These are phyloP conservation scores for Paraescarpia echinospica DNA, from an alignment of 1,140 invertebrate species.

Conservation along the genomic window DNA sequence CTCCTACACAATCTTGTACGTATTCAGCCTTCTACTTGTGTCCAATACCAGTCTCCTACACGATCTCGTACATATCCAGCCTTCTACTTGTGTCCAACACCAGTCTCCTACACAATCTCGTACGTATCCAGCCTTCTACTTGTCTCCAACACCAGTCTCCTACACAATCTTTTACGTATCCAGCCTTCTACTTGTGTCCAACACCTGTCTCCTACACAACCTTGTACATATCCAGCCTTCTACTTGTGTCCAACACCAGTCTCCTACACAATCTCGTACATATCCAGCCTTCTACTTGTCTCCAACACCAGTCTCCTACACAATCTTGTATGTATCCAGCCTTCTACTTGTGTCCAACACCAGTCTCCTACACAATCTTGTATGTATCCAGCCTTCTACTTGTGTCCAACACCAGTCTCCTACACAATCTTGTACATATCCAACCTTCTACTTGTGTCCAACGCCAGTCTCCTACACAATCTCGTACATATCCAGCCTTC, in stretches of 20 bases:
- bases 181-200: too few relatives aligned
- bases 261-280: slow-evolving; percentile 70
- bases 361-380: slow-evolving; percentile 70
- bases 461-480: slow-evolving; percentile 73
- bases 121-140: slow-evolving; percentile 56
- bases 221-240: slow-evolving; percentile 59
- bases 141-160: slow-evolving; percentile 70
- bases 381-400: slow-evolving; percentile 56
- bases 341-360: too few relatives aligned
- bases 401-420: slow-evolving; percentile 70
- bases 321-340: slow-evolving; percentile 64
- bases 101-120: slow-evolving; percentile 70
- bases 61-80: slow-evolving; percentile 64
- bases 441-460: too few relatives aligned
- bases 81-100: too few relatives aligned
- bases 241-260: too few relatives aligned
- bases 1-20: slow-evolving; percentile 70
- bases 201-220: slow-evolving; percentile 73
- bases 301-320: slow-evolving; percentile 72
- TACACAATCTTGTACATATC: slow-evolving; percentile 69
- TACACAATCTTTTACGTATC: slow-evolving; percentile 69
- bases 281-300: slow-evolving; percentile 33
- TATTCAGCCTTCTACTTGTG: slow-evolving; percentile 33
- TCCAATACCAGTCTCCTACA: slow-evolving; percentile 74
- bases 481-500: slow-evolving; percentile 59